Percentiles rank a stretch among this genome's conserved stretches.
Evolutionary conservation across 2,113 vertebrate species (phyloP).

Genomic region (Ellobius talpinus): DNA sequence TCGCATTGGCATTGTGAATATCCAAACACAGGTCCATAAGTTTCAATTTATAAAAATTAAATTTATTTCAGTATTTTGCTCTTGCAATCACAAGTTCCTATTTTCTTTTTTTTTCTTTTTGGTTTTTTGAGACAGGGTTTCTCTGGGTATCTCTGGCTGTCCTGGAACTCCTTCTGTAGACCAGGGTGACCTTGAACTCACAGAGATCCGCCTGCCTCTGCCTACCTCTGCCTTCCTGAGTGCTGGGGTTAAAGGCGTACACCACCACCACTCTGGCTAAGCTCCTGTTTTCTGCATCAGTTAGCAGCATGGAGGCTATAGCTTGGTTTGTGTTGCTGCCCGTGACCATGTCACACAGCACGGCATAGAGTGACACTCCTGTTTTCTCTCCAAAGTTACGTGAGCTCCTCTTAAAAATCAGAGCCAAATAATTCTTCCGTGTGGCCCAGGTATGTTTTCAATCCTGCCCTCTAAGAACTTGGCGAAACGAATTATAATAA

Average conservation of each 20-base stretch:
- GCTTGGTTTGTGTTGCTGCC: neutral
- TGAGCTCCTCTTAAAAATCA: neutral
- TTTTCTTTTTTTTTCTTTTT: neutral
- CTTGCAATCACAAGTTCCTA: neutral
- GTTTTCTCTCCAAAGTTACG: neutral
- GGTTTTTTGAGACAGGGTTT: too few species aligned
- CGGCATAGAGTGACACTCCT: neutral
- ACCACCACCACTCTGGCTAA: too few species aligned
- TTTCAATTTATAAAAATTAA: neutral
- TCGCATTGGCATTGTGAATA: neutral
- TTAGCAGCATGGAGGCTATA: neutral
- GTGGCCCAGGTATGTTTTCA: neutral
- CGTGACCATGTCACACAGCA: neutral
- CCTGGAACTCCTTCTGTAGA: too few species aligned
- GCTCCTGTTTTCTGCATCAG: neutral
- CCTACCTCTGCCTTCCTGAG: too few species aligned
- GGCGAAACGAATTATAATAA: neutral
- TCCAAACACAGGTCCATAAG: neutral
- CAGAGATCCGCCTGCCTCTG: too few species aligned
- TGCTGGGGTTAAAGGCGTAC: too few species aligned
- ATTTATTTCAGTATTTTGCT: neutral
- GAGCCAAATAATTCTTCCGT: neutral
- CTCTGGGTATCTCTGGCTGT: too few species aligned
- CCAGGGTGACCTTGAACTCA: too few species aligned
- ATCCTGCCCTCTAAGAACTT: neutral